These are phyloP conservation scores for Vanacampus margaritifer DNA, from an alignment of 2,113 vertebrate genomes.

Conservation along the genomic window DNA sequence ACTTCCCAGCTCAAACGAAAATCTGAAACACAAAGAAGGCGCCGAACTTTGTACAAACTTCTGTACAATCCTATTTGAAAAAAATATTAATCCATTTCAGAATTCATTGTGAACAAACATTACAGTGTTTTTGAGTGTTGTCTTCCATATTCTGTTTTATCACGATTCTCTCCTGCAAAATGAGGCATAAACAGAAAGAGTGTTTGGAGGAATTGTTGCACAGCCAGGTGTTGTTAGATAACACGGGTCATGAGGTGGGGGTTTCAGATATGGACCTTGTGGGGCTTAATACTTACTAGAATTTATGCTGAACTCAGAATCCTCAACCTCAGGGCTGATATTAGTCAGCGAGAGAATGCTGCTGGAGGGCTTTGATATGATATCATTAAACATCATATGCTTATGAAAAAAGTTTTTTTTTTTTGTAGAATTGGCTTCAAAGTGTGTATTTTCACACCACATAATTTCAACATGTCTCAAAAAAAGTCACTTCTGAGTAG, in stretches of 20 bases:
- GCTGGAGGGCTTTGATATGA: background rate
- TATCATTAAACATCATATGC: background rate
- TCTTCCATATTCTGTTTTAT: constrained; percentile 7
- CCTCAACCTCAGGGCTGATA: constrained; percentile 16
- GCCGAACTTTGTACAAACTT: too few species aligned
- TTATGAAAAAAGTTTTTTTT: background rate
- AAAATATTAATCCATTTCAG: too few species aligned
- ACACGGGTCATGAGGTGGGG: constrained; percentile 44
- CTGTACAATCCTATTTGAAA: too few species aligned
- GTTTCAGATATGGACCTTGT: constrained; percentile 41
- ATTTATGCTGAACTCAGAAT: constrained; percentile 49
- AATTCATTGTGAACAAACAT: too few species aligned
- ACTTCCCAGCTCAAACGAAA: too few species aligned
- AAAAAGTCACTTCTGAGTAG: background rate
- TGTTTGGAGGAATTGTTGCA: constrained; percentile 34
- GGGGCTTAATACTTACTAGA: constrained; percentile 27
- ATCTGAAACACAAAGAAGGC: too few species aligned
- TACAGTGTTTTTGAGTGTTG: too few species aligned
- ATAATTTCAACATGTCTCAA: background rate
- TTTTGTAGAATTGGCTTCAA: background rate
- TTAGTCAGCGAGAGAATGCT: background rate
- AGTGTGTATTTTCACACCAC: background rate
- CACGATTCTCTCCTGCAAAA: constrained; percentile 12
- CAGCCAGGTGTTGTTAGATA: constrained; percentile 39
- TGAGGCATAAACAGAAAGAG: constrained; percentile 12